Evolutionary conservation across 2,888 invertebrate genomes (phyloP), one percentile per base, ranked within the genome.

Genomic region (Nemurella pictetii): DNA sequence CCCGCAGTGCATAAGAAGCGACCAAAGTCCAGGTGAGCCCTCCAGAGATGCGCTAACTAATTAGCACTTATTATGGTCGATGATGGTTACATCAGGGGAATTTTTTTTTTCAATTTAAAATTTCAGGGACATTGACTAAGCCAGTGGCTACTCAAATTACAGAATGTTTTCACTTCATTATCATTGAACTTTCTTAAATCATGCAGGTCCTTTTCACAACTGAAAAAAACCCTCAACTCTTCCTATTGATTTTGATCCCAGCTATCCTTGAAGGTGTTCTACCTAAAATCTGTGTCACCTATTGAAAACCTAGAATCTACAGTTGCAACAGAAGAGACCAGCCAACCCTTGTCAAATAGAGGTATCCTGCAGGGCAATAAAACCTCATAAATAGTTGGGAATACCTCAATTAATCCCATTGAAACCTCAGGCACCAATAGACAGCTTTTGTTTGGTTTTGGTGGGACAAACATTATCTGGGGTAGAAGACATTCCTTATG

Each of bases 1-100:
- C 88, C 88, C 30, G 87, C 87, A 80, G 87, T 88, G 75, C 88
- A 88, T 86, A 89, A 89, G 87, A 89, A 89, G 87, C 87, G 88
- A 85, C 88, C 89, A 85, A 89, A 89, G 87, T 89, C 89, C 83
- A 88, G 89, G 89, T 88, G 87, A 87, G 78, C 15, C 20, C 55
- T 55, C 15, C 55, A 55, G 4, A 32, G 32, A 32, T n/a, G n/a
- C n/a, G n/a, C n/a, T n/a, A n/a, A n/a, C 15, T 15, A 55, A 7
- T 20, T 55, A 20, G 55, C 55, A 3, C 12, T 3, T 12, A 7
- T 1, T 55, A 55, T n/a, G n/a, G n/a, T n/a, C n/a, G n/a, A n/a
- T n/a, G n/a, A n/a, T n/a, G n/a, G n/a, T n/a, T n/a, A n/a, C n/a
- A n/a, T n/a, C n/a, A n/a, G n/a, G n/a, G n/a, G n/a, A n/a, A n/a